Evolutionary conservation across 2,797 vertebrate genomes (phyloP).

Genomic region (Sebastolobus altivelis): DNA sequence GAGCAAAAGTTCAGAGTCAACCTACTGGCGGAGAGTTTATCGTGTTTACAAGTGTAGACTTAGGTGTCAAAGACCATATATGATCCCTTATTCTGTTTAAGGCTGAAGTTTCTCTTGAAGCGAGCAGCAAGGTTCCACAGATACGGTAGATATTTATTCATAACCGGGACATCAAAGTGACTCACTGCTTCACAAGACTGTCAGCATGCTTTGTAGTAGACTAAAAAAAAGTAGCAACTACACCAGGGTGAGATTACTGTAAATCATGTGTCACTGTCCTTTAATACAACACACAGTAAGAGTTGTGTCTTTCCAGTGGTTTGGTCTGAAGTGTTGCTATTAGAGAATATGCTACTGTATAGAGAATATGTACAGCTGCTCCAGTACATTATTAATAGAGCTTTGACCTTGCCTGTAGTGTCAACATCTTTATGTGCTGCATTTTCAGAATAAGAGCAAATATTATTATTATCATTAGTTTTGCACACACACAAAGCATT

Average conservation of each 20-base stretch:
- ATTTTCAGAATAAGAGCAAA: slow-evolving; percentile 5
- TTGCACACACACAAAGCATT: neutral
- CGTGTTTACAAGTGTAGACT: slow-evolving; percentile 59
- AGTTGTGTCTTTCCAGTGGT: slow-evolving; percentile 1
- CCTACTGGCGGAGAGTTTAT: slow-evolving; percentile 26
- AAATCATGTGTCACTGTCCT: slow-evolving; percentile 16
- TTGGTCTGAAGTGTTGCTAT: neutral
- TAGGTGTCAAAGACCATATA: slow-evolving; percentile 66
- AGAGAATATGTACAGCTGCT: neutral
- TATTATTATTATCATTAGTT: neutral
- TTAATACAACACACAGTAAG: neutral
- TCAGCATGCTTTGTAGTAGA: slow-evolving; percentile 35
- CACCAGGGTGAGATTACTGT: slow-evolving; percentile 18
- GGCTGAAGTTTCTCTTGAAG: slow-evolving; percentile 63
- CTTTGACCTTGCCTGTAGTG: neutral
- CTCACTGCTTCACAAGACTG: slow-evolving; percentile 34
- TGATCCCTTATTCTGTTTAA: slow-evolving; percentile 67
- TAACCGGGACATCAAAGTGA: slow-evolving; percentile 67
- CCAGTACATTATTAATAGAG: slow-evolving; percentile 1
- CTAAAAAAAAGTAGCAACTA: slow-evolving; percentile 36
- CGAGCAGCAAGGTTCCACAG: slow-evolving; percentile 55
- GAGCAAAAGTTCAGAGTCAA: slow-evolving; percentile 24
- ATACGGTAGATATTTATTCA: slow-evolving; percentile 59
- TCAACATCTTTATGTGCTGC: neutral
- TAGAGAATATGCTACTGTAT: neutral